These are phyloP conservation scores for Tipula unca DNA, from an alignment of 2,888 invertebrate species.

Conservation along the genomic window DNA sequence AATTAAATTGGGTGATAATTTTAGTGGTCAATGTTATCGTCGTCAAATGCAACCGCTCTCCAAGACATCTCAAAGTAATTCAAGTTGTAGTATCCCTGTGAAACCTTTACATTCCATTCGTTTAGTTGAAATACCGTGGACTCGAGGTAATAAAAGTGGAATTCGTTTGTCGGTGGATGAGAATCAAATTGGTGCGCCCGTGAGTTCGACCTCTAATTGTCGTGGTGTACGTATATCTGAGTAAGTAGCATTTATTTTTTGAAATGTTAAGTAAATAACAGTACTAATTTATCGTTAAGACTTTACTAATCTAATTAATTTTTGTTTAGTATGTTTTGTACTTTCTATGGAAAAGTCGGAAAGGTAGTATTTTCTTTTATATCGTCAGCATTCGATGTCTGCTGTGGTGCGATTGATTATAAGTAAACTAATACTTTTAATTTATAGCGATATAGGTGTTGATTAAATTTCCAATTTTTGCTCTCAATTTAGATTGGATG, in stretches of 20 bases:
- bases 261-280: background rate
- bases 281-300: background rate
- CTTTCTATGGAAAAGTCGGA: conserved; percentile 57
- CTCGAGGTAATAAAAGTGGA: conserved; percentile 46
- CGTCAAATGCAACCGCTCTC: conserved; percentile 49
- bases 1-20: conserved; percentile 28
- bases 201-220: conserved; percentile 43
- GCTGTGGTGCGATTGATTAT: conserved; percentile 49
- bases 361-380: conserved; percentile 61
- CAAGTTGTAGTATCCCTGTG: conserved; percentile 26
- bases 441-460: background rate
- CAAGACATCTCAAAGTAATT: conserved; percentile 25
- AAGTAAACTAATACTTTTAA: background rate
- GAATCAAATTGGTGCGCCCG: conserved; percentile 28
- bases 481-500: conserved; percentile 57
- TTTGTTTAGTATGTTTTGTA: conserved; percentile 48
- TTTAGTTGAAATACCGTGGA: conserved; percentile 69
- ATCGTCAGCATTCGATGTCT: conserved; percentile 60
- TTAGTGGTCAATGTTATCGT: conserved; percentile 68
- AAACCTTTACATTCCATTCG: conserved; percentile 74
- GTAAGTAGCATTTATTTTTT: conserved; percentile 43
- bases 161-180: conserved; percentile 48
- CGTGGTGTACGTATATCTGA: conserved; percentile 62
- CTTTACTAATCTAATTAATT: background rate
- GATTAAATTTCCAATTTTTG: background rate